phyloP scores from a whole-genome alignment of 2,797 vertebrate species.

The Cacajao melanocephalus region DNA sequence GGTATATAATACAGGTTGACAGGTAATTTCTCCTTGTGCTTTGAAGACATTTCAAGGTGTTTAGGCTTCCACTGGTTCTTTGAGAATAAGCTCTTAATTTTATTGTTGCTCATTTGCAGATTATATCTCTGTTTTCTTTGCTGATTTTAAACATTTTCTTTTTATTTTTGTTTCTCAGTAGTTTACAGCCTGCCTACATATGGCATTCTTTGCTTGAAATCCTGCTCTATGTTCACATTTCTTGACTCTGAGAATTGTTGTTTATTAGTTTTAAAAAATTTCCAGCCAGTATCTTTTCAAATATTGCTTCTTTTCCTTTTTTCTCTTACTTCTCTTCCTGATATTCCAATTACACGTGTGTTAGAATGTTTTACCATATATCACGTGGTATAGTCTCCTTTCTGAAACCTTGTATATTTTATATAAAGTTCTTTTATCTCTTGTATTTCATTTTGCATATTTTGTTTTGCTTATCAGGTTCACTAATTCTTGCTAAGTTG shows the following conservation, averaged over 20 bases:
- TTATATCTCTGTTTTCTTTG: background rate
- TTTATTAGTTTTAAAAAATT: background rate
- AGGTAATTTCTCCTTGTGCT: background rate
- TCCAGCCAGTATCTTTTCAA: background rate
- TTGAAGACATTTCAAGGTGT: background rate
- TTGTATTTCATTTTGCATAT: background rate
- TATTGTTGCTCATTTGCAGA: background rate
- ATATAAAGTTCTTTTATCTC: background rate
- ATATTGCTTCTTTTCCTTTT: background rate
- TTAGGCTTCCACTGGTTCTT: background rate
- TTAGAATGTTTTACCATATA: background rate
- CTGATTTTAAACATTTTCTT: background rate
- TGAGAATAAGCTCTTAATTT: background rate
- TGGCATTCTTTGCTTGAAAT: constrained; percentile 3
- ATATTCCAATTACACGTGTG: background rate
- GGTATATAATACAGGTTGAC: background rate
- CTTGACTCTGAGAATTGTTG: background rate
- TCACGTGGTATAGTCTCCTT: background rate
- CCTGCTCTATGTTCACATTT: background rate
- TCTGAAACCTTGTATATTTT: background rate
- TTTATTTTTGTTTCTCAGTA: background rate
- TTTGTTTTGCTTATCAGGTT: background rate
- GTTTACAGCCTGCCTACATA: background rate
- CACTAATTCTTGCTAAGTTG: background rate
- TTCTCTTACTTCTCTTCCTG: background rate